Conservation (phyloP, 2,888 invertebrate species). For the Lasioglossum villosulum region DNA sequence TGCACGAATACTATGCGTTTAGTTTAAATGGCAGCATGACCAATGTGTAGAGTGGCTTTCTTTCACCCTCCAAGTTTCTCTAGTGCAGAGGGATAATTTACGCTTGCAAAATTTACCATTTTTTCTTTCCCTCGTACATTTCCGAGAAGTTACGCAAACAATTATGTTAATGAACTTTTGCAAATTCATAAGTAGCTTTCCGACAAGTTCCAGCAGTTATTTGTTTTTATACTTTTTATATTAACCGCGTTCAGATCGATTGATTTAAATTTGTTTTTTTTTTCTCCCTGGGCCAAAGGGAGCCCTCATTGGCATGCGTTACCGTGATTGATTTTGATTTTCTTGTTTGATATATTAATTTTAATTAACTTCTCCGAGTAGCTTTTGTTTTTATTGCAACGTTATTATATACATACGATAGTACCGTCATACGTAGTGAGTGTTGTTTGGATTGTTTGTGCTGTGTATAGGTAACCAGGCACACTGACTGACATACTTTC, state of each 20-base stretch:
- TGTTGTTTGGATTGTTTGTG: conserved; percentile 83
- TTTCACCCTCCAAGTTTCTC: conserved; percentile 33
- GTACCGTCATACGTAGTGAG: conserved; percentile 71
- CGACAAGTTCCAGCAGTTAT: neutral
- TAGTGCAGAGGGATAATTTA: conserved; percentile 26
- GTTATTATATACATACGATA: conserved; percentile 18
- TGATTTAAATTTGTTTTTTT: neutral
- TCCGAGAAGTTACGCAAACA: neutral
- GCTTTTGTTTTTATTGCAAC: conserved; percentile 25
- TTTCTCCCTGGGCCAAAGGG: neutral
- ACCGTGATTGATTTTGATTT: conserved; percentile 27
- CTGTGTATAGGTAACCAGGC: conserved; percentile 83
- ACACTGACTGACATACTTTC: conserved; percentile 82
- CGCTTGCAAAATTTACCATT: conserved; percentile 29
- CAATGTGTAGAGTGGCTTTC: conserved; percentile 46
- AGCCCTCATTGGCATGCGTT: conserved; percentile 61
- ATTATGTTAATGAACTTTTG: neutral
- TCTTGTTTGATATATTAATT: conserved; percentile 7
- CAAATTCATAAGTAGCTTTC: neutral
- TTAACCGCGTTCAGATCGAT: neutral
- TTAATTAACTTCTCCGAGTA: conserved; percentile 26
- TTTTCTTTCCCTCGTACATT: neutral
- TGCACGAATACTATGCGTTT: conserved; percentile 58
- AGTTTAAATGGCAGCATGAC: conserved; percentile 64
- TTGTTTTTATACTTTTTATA: neutral